A percentile compares a stretch with the other conserved stretches of the same genome.
phyloP scores from a whole-genome alignment of 2,888 invertebrate species.

The Caradrina kadenii region DNA sequence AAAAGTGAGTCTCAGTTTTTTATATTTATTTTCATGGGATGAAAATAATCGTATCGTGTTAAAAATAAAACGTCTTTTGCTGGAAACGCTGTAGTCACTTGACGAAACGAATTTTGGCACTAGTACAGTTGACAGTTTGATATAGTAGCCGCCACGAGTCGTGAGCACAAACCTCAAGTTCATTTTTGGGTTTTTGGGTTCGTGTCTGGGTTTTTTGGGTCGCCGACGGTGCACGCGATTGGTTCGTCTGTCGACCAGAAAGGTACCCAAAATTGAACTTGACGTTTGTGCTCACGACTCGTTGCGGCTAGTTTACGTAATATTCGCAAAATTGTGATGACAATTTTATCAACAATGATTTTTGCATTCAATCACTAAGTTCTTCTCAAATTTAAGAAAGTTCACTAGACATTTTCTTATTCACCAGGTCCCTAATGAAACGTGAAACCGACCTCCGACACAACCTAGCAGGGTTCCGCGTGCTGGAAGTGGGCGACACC shows the following conservation, averaged over 20 bases:
- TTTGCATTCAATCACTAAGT: neutral
- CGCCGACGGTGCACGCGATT: too few relatives aligned
- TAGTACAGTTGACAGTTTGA: too few relatives aligned
- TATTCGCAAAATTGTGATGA: neutral
- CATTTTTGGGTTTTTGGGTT: too few relatives aligned
- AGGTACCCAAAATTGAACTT: too few relatives aligned
- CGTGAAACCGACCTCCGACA: slow-evolving; percentile 91
- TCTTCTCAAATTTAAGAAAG: neutral
- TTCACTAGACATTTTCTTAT: neutral
- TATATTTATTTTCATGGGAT: neutral
- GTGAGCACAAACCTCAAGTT: too few relatives aligned
- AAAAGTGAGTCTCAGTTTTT: slow-evolving; percentile 91
- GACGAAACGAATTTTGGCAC: neutral
- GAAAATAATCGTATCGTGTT: neutral
- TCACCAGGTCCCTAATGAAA: slow-evolving; percentile 91
- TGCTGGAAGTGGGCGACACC: slow-evolving; percentile 92
- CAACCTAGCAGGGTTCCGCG: slow-evolving; percentile 92
- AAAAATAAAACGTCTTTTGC: neutral
- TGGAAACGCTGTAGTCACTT: neutral
- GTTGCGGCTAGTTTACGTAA: too few relatives aligned
- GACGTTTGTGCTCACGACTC: too few relatives aligned
- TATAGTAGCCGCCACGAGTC: too few relatives aligned
- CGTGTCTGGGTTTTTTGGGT: too few relatives aligned
- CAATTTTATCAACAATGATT: neutral
- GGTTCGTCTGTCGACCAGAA: too few relatives aligned